A percentile compares a stretch with the other conserved stretches of the same genome.
Evolutionary conservation across 2,888 invertebrate species (phyloP).

Genomic region (Electrophaes corylata): DNA sequence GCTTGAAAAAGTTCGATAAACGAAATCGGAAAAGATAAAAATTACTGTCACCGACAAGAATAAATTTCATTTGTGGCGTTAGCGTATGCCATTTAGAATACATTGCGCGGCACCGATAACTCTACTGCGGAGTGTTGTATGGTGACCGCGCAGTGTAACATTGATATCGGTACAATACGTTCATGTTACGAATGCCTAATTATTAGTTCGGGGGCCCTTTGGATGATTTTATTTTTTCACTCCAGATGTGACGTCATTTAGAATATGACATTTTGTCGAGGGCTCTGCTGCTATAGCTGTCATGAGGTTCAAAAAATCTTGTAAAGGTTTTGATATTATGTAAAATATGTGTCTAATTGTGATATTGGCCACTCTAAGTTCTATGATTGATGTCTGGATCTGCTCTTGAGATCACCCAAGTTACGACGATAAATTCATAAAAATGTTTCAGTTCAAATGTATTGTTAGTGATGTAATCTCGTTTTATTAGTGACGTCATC

Average conservation of each 20-base stretch:
- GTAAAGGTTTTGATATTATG: too few species aligned
- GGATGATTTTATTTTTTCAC: too few species aligned
- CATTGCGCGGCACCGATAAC: too few species aligned
- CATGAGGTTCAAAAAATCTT: not conserved
- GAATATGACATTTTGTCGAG: not conserved
- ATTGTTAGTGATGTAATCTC: slow-evolving; percentile 7
- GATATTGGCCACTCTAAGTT: not conserved
- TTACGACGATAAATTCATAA: not conserved
- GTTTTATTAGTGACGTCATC: not conserved
- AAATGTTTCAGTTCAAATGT: not conserved
- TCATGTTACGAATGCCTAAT: too few species aligned
- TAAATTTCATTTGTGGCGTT: not conserved
- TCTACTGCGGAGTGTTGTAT: too few species aligned
- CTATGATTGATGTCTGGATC: slow-evolving; percentile 1
- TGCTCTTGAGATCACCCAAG: not conserved
- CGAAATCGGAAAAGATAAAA: not conserved
- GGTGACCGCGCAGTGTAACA: too few species aligned
- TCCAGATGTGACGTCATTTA: not conserved
- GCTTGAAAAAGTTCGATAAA: not conserved
- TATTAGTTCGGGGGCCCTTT: too few species aligned
- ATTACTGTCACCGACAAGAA: not conserved
- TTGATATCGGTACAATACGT: too few species aligned
- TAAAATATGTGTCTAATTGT: not conserved
- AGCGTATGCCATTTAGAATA: too few species aligned
- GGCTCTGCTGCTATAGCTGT: not conserved